phyloP scores from a whole-genome alignment of 2,113 vertebrate species.

The Pollachius pollachius region DNA sequence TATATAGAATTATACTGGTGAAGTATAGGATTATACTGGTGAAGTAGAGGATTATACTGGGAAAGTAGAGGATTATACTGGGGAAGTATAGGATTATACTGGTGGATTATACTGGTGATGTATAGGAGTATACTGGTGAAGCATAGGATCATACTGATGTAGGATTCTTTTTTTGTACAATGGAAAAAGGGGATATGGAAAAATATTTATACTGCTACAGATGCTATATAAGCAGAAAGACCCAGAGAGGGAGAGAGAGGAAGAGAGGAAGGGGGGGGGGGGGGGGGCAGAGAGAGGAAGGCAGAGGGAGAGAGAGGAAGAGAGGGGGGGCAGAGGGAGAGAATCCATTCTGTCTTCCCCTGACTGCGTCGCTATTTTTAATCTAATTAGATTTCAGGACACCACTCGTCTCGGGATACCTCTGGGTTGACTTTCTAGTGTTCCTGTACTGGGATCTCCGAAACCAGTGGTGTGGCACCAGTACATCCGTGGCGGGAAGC shows the following conservation, averaged over 20 bases:
- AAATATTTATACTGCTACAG: slow-evolving; percentile 22
- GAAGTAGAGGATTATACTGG: too few species aligned
- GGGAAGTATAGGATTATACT: too few species aligned
- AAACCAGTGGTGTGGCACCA: not conserved
- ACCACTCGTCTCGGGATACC: slow-evolving; percentile 48
- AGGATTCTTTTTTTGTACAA: not conserved
- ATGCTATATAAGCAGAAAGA: slow-evolving; percentile 25
- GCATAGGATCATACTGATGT: too few species aligned
- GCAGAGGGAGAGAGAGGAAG: not conserved
- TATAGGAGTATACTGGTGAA: too few species aligned
- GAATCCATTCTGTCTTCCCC: slow-evolving; percentile 48
- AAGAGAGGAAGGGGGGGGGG: too few species aligned
- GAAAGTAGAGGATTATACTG: too few species aligned
- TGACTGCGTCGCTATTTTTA: slow-evolving; percentile 57
- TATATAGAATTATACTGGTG: too few species aligned
- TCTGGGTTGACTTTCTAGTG: slow-evolving; percentile 31
- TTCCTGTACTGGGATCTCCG: slow-evolving; percentile 39
- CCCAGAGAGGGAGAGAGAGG: not conserved
- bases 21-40: too few species aligned
- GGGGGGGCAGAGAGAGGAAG: too few species aligned
- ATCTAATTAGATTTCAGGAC: slow-evolving; percentile 66
- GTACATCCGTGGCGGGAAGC: too few species aligned
- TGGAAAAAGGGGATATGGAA: not conserved
- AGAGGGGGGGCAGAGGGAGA: slow-evolving; percentile 27
- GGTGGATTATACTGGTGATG: too few species aligned